A percentile compares a stretch with the other conserved stretches of the same genome.
phyloP scores from a whole-genome alignment of 2,888 invertebrate species.

The Ischnura elegans region DNA sequence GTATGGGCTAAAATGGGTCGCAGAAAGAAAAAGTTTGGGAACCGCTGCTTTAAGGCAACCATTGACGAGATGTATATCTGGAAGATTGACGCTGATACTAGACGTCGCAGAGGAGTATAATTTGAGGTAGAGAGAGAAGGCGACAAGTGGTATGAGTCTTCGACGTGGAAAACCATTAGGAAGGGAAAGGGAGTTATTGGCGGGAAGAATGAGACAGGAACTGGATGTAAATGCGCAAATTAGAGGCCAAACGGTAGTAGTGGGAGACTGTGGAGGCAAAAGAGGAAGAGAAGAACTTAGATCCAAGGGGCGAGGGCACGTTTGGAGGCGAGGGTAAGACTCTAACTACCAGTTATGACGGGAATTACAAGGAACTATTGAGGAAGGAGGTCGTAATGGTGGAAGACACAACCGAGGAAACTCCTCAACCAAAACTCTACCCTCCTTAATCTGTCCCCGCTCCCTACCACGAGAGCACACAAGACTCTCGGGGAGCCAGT shows the following conservation, averaged over 20 bases:
- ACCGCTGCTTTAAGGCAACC: no score
- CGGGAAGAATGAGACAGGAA: neutral
- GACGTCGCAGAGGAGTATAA: no score
- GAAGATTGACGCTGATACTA: no score
- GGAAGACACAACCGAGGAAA: neutral
- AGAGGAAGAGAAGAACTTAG: no score
- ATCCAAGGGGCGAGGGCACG: neutral
- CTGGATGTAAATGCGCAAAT: constrained; percentile 12
- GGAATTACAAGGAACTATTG: constrained; percentile 6
- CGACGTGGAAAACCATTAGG: neutral
- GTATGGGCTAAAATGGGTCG: no score
- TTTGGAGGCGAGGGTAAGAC: neutral
- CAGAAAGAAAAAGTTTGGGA: no score
- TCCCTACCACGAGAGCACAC: neutral
- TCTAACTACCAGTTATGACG: constrained; percentile 3
- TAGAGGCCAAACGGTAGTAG: neutral
- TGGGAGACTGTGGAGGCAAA: neutral
- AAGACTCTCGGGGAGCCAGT: constrained; percentile 5
- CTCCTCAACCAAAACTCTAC: neutral
- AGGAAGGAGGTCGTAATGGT: neutral
- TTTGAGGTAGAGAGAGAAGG: no score
- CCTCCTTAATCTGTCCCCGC: neutral
- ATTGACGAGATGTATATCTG: no score
- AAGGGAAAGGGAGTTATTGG: neutral
- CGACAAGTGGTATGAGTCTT: no score